Evolutionary conservation across 2,113 vertebrate genomes (phyloP), one percentile per base, ranked within the genome.

Genomic region (Pygathrix nemaeus): DNA sequence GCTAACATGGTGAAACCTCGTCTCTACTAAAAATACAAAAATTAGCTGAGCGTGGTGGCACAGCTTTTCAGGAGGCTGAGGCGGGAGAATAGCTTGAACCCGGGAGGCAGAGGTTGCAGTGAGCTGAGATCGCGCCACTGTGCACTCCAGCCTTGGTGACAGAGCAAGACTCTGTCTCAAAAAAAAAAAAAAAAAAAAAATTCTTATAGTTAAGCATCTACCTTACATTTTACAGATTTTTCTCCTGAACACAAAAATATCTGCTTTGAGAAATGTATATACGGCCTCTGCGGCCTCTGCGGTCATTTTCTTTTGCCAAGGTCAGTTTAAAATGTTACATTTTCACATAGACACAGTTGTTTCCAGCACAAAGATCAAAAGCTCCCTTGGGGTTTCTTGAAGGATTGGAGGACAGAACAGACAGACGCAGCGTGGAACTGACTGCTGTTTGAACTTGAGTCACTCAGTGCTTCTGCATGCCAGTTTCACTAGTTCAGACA

Each of bases 161-260:
- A 55, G 52, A 55, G 52, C 18, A 20, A 55, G 52, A 50, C 17
- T 20, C 6, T 20, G 52, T 55, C 52, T 20, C 17, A 55, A 20
- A 55, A 55, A 55, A 55, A 52, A 52, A 52, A 16, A 52, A 52
- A 38, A 38, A 52, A 17, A 18, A 20, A 52, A 52, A 55, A 76
- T 68, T 80, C 8, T 89, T 57, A 38, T 11, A 30, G 55, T 50
- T 61, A 92, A 92, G 70, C 32, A 61, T 40, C 6, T 70, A 68
- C 23, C 12, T 13, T 48, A 35, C 21, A 73, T 92, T 82, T 85
- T 92, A 64, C 9, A 88, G 55, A 94, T 72, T 87, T 93, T 92
- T 40, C 61, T 94, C 57, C 68, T 70, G 32, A 96, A 96, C 8
- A 81, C 85, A 93, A 30, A 95, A 55, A 61, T 25, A 89, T 3